Evolutionary conservation across 2,888 invertebrate species (phyloP).

Genomic region (Polydesmus complanatus): DNA sequence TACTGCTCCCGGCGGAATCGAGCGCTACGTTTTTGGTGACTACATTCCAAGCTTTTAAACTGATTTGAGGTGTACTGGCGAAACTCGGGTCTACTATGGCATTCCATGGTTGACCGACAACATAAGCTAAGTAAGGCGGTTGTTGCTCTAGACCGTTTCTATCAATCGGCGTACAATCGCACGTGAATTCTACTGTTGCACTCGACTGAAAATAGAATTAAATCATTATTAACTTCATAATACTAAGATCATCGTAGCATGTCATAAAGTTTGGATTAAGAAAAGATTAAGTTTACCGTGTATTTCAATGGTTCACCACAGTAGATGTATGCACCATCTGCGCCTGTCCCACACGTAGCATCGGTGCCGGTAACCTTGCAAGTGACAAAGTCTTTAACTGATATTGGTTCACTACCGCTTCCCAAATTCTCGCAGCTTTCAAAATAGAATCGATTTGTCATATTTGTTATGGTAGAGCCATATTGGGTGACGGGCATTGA

Average conservation of each 20-base stretch:
- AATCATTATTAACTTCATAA: too few relatives aligned
- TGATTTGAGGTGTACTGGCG: not conserved
- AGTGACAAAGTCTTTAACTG: not conserved
- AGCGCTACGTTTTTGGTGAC: too few relatives aligned
- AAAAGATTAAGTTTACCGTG: not conserved
- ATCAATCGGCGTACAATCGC: not conserved
- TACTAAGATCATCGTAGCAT: too few relatives aligned
- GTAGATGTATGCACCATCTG: not conserved
- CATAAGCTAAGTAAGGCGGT: not conserved
- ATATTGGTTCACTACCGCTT: not conserved
- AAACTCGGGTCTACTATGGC: not conserved
- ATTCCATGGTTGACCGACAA: not conserved
- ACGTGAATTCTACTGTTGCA: not conserved
- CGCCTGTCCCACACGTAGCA: not conserved
- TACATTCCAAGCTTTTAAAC: not conserved
- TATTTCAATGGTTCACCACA: not conserved
- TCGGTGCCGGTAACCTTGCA: not conserved
- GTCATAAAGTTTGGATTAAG: too few relatives aligned
- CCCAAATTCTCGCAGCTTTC: not conserved
- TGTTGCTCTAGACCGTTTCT: not conserved
- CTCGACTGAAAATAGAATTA: not conserved
- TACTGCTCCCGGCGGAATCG: too few relatives aligned
- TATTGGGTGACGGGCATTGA: not conserved
- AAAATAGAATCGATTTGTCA: not conserved
- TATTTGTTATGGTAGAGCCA: not conserved